Evolutionary conservation across 2,888 invertebrate species (phyloP), one percentile per base, ranked within the genome.

Genomic region (Portevinia maculata): DNA sequence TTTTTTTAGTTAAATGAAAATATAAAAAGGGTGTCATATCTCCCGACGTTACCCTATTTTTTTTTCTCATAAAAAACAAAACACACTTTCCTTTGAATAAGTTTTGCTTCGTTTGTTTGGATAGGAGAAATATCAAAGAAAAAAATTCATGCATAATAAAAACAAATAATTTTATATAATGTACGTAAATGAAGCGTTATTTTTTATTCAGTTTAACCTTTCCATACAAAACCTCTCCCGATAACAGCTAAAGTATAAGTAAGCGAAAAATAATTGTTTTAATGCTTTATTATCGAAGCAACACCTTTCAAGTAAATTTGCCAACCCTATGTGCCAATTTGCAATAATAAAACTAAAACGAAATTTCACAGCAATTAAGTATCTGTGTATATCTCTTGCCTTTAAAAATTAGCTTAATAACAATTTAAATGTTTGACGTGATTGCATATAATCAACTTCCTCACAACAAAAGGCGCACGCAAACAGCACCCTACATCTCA

Each of bases 401-500:
- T 1, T 41, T 62, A 50, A 28, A 60, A 62, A 64, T 6, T 64
- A 57, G 60, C 69, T 73, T 83, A 83, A 83, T 83, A 78, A 67
- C 78, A 50, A 73, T 83, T 83, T 83, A 83, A 83, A 83, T 83
- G 83, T 76, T 87, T 88, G 87, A 88, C 89, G 89, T 90, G 89
- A 89, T 89, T 89, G 86, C 86, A 87, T 86, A 86, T 86, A 87
- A 90, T 89, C 87, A 88, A 84, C 85, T 85, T 85, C 65, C 71
- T 78, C 37, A 50, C 59, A 75, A 1, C 13, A 30, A 73, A 62
- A 57, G 57, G 34, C 48, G 34, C 67, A 69, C 21, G 53, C 59
- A 19, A 60, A 13, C 19, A 32, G n/a, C 19, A 53, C 52, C 37
- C 52, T 39, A 37, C 8, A 9, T 48, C 3, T 34, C 32, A 3